Evolutionary conservation across 1,140 invertebrate species (phyloP).

Genomic region (Listronotus bonariensis): DNA sequence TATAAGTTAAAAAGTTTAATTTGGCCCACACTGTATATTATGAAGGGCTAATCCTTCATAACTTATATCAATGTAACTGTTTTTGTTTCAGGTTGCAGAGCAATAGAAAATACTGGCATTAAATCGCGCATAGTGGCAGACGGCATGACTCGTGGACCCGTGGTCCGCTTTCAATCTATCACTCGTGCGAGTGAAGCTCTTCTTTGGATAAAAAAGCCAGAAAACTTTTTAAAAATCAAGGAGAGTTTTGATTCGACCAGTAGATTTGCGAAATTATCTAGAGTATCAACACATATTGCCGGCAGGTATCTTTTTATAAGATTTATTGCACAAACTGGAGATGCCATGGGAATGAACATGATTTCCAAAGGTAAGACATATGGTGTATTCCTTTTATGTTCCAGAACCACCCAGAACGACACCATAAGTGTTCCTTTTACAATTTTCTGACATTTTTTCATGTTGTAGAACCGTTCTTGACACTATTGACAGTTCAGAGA

Average conservation of each 20-base stretch:
- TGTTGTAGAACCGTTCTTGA: no score
- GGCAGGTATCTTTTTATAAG: slow-evolving; percentile 88
- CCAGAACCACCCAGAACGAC: no score
- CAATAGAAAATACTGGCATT: slow-evolving; percentile 77
- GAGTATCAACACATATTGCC: slow-evolving; percentile 79
- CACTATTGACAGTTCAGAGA: no score
- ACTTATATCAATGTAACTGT: neutral
- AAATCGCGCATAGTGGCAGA: slow-evolving; percentile 81
- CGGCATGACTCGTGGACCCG: slow-evolving; percentile 96
- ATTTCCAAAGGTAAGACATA: slow-evolving; percentile 76
- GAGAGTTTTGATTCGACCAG: slow-evolving; percentile 84
- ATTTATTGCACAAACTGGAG: slow-evolving; percentile 93
- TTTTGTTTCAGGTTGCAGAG: slow-evolving; percentile 65
- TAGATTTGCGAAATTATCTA: slow-evolving; percentile 80
- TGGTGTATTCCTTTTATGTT: no score
- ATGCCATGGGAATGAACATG: slow-evolving; percentile 99
- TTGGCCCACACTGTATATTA: no score
- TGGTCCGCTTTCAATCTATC: slow-evolving; percentile 82
- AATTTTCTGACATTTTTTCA: no score
- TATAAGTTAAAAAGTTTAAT: no score
- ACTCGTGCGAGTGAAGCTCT: slow-evolving; percentile 77
- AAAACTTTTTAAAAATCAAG: slow-evolving; percentile 83
- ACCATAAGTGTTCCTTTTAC: no score
- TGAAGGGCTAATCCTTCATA: no score
- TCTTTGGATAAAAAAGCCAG: slow-evolving; percentile 78